Conservation (phyloP, 2,888 invertebrate genomes). For the Drosophila barbarae region DNA sequence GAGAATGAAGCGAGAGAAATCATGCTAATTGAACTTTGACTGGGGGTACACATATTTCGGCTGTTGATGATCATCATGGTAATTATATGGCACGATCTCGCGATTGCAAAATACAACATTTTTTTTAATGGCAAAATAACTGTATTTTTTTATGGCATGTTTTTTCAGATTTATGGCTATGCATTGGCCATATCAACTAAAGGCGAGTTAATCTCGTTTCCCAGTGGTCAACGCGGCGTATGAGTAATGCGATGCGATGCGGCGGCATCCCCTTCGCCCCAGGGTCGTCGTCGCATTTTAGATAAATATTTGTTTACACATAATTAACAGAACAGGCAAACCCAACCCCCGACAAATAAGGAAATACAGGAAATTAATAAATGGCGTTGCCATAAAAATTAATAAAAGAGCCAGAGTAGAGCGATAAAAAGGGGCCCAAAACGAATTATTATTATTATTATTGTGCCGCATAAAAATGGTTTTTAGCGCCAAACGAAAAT, state of each 20-base stretch:
- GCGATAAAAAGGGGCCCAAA: conserved; percentile 50
- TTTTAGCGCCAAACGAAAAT: conserved; percentile 45
- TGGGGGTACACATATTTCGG: conserved; percentile 13
- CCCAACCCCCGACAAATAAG: conserved; percentile 47
- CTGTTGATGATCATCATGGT: conserved; percentile 28
- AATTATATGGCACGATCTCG: conserved; percentile 44
- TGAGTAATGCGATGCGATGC: conserved; percentile 38
- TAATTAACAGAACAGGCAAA: conserved; percentile 51
- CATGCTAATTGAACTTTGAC: conserved; percentile 46
- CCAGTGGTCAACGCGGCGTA: conserved; percentile 40
- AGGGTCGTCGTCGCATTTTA: conserved; percentile 12
- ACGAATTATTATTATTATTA: conserved; percentile 43
- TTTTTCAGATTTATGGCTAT: conserved; percentile 44
- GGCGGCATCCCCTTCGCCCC: not conserved
- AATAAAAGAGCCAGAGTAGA: conserved; percentile 16
- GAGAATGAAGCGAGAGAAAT: conserved; percentile 2
- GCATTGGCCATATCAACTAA: conserved; percentile 12
- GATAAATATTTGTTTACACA: conserved; percentile 49
- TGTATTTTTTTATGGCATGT: conserved; percentile 44
- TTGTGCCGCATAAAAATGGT: conserved; percentile 48
- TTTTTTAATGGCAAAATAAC: conserved; percentile 46
- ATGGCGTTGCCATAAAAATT: conserved; percentile 21
- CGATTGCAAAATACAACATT: conserved; percentile 34
- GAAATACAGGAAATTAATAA: conserved; percentile 63
- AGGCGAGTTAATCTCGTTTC: conserved; percentile 22